These are phyloP conservation scores for Kryptolebias ocellatus DNA, from an alignment of 2,797 vertebrate species.

Conservation along the genomic window DNA sequence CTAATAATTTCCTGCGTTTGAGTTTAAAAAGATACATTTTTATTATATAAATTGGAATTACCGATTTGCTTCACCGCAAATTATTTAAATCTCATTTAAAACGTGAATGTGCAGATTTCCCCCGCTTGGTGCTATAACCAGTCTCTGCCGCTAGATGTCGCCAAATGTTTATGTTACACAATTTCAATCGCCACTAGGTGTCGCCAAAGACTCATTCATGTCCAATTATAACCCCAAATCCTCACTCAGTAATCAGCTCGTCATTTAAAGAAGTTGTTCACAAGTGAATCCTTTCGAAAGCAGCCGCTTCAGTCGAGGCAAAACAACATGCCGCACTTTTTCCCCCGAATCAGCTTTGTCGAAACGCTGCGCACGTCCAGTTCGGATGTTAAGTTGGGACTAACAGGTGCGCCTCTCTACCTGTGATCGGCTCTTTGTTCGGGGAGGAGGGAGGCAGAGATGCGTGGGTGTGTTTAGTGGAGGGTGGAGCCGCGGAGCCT, in stretches of 20 bases:
- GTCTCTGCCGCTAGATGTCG: not conserved
- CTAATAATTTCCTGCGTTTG: too few relatives aligned
- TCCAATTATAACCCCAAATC: not conserved
- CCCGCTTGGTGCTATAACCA: not conserved
- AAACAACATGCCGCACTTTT: not conserved
- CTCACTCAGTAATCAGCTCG: constrained; percentile 7
- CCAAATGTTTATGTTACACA: not conserved
- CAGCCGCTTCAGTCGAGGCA: too few relatives aligned
- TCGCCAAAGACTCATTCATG: not conserved
- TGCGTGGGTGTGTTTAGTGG: constrained; percentile 3
- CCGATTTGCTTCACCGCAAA: too few relatives aligned
- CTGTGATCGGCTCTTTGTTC: constrained; percentile 16
- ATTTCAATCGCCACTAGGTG: constrained; percentile 11
- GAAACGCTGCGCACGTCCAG: rapidly evolving
- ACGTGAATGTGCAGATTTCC: too few relatives aligned
- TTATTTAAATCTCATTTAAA: too few relatives aligned
- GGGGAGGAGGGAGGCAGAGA: constrained; percentile 2
- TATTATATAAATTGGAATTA: too few relatives aligned
- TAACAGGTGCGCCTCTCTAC: constrained; percentile 31
- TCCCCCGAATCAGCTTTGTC: not conserved
- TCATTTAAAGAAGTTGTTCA: constrained; percentile 1
- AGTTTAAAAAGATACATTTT: too few relatives aligned
- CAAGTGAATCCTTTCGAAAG: not conserved
- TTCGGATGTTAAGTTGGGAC: not conserved
- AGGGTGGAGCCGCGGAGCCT: constrained; percentile 43